Evolutionary conservation across 2,888 invertebrate genomes (phyloP), one percentile per base, ranked within the genome.

Genomic region (Eilema depressum): DNA sequence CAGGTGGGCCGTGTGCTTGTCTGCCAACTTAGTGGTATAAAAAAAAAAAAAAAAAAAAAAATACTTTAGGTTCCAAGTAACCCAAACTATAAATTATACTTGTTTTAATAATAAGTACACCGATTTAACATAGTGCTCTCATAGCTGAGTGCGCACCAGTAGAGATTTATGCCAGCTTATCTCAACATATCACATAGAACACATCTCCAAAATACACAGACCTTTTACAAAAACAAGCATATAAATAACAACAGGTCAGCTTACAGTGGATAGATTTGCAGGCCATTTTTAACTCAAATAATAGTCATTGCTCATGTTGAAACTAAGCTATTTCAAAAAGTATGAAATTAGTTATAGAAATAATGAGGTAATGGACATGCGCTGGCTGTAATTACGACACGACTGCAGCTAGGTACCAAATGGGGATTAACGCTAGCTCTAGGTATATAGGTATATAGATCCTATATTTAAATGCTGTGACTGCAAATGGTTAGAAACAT

Each of bases 231-330:
- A 1, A 10, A 59, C 26, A 2, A 12, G 0, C 20, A 8, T 23
- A 17, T 3, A 66, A 25, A 23, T 25, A 56, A 25, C 30, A 3
- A 62, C 23, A 57, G 69, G 1, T 69, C 71, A 67, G 66, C 14
- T 25, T 33, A 62, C 3, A 70, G 11, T 70, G 69, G 65, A 0
- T 26, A 5, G 30, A 60, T 30, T 75, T 68, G 65, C 70, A 23
- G 30, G 71, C 47, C 74, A 69, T 64, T 78, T 81, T 74, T 74
- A 70, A 70, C 71, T 70, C 71, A 61, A 71, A 67, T 68, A 47
- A 76, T 70, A 33, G 62, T 69, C 68, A 69, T 76, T 74, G 69
- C 75, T 75, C 53, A 75, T 76, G 79, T 79, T 71, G 68, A 71
- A 68, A 60, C 33, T 56, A 74, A 79, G 75, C 68, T 73, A 74